Base-by-base conservation (phyloP, 2,113 vertebrate genomes). In the Lota lota region DNA sequence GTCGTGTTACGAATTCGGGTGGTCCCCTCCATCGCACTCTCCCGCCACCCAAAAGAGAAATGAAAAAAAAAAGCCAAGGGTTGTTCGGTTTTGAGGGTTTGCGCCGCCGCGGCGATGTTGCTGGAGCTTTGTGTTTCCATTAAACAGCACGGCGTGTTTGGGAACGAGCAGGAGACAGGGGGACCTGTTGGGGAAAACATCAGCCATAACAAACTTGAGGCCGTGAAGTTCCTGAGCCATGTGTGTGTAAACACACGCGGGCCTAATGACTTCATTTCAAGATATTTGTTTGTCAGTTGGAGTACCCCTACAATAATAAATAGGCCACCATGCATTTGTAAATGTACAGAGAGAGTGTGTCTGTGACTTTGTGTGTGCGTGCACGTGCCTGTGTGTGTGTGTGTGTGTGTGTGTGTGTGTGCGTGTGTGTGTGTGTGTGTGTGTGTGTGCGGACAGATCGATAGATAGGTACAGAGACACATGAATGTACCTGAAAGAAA, bases 1-100 rank as follows among this genome's bases (percentile, higher is more conserved):
- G 75, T 78, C 72, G 73, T 82, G 89, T 91, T 89, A 83, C 92
- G 94, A 85, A 91, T 89, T 95, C 90, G 93, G 95, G 94, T 96
- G 94, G 96, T 96, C 95, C 93, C 92, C 47, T 75, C 67, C 54
- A 63, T 76, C 74, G 69, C 72, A 65, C 67, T 64, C 73, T 75
- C 57, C 66, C 68, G 40, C 65, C 56, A 67, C 75, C 70, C 77
- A 76, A 68, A 72, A 63, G 63, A 47, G 40, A 14, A 47, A 11
- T 10, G 1, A 47, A 47, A 47, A 47, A 47, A 47, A 47, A 47
- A 47, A 47, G 40, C 40, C 40, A 47, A 14, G 40, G 40, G 40
- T 47, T 47, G 40, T 10, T 47, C 6, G 40, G 40, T 2, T 47
- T 47, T 14, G 40, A 47, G 40, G 40, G 59, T 82, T 85, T 87